Conservation (phyloP, 2,888 invertebrate genomes). For the Hydroisotoma schaefferi region DNA sequence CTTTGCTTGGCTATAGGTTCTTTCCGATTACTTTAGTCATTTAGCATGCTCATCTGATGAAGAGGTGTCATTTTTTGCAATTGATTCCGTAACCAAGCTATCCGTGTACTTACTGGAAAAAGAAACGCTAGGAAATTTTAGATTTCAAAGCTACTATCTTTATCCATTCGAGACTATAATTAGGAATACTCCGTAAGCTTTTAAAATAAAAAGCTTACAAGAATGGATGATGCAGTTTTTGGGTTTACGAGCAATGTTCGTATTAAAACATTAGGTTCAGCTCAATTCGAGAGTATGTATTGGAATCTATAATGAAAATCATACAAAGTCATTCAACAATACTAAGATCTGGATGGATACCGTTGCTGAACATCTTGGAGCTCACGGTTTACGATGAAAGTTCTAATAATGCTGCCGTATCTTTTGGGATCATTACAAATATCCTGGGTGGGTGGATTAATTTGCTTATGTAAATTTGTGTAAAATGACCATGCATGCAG, state of each 20-base stretch:
- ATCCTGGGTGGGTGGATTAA: constrained; percentile 15
- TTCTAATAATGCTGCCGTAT: not conserved
- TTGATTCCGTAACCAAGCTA: constrained; percentile 35
- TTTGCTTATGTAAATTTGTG: not conserved
- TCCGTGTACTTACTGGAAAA: constrained; percentile 28
- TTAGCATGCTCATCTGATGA: constrained; percentile 42
- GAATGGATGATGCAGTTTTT: not conserved
- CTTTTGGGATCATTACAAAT: constrained; percentile 14
- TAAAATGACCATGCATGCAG: too few species aligned
- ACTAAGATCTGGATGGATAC: constrained; percentile 38
- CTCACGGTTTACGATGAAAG: constrained; percentile 1
- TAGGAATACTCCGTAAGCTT: constrained; percentile 33
- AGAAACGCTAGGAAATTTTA: constrained; percentile 34
- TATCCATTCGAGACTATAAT: constrained; percentile 37
- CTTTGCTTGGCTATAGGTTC: constrained; percentile 19
- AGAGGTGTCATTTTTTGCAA: constrained; percentile 37
- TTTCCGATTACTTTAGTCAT: constrained; percentile 37
- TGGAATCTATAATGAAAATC: constrained; percentile 34
- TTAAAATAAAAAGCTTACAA: not conserved
- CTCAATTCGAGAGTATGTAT: constrained; percentile 21
- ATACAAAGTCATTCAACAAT: constrained; percentile 29
- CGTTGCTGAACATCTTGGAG: constrained; percentile 18
- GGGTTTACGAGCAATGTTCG: not conserved
- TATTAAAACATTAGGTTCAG: constrained; percentile 2
- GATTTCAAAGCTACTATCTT: constrained; percentile 38